These are phyloP conservation scores for Pygoscelis adeliae DNA, from an alignment of 2,113 vertebrate genomes.

Conservation along the genomic window DNA sequence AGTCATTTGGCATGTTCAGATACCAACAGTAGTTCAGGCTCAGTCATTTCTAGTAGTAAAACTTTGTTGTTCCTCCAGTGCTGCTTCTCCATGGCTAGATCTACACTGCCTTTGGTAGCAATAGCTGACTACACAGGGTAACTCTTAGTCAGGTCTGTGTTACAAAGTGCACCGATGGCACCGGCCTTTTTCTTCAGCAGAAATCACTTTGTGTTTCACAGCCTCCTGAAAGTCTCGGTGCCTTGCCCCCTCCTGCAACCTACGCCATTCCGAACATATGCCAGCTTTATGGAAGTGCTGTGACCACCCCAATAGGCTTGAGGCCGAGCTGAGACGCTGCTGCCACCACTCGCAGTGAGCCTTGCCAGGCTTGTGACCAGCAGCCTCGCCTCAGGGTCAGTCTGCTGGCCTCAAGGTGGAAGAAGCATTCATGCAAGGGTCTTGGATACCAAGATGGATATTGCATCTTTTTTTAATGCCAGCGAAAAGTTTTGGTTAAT, in stretches of 20 bases:
- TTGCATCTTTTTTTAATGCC: neutral
- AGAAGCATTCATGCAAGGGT: neutral
- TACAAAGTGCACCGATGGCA: neutral
- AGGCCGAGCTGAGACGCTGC: neutral
- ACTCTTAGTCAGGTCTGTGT: neutral
- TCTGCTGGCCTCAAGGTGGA: neutral
- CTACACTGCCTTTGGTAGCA: neutral
- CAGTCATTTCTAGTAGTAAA: neutral
- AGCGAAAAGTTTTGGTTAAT: fast-evolving
- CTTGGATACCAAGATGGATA: neutral
- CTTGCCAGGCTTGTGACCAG: neutral
- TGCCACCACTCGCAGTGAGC: neutral
- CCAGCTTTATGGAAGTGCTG: neutral
- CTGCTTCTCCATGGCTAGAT: neutral
- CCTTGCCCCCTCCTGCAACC: neutral
- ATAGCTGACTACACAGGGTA: neutral
- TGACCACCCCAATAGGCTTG: neutral
- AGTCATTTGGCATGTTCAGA: neutral
- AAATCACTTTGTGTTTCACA: neutral
- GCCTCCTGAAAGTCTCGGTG: neutral
- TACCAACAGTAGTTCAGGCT: neutral
- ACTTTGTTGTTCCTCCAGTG: neutral
- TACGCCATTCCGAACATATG: neutral
- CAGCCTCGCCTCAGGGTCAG: neutral
- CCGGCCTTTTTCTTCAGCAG: neutral